These are phyloP conservation scores for Chloroclystis v-ata DNA, from an alignment of 2,888 invertebrate species.

Conservation along the genomic window DNA sequence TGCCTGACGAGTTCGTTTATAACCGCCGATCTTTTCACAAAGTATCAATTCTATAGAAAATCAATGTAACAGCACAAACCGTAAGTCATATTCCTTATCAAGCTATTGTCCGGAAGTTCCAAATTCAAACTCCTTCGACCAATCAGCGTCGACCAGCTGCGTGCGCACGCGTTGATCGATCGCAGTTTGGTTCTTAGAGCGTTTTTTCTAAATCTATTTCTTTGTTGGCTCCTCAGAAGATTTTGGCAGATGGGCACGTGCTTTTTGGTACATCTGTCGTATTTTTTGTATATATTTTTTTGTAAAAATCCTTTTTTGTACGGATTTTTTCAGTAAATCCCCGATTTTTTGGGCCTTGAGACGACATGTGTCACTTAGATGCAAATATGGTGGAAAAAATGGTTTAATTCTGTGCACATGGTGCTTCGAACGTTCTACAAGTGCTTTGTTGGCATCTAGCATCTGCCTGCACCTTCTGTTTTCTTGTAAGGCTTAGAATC, in stretches of 20 bases:
- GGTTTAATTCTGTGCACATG: conserved; percentile 68
- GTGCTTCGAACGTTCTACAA: conserved; percentile 66
- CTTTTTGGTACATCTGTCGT: conserved; percentile 73
- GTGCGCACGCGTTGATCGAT: conserved; percentile 68
- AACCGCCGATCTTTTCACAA: neutral
- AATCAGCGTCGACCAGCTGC: conserved; percentile 70
- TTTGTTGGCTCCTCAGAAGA: conserved; percentile 62
- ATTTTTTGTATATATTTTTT: conserved; percentile 56
- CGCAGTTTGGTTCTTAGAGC: conserved; percentile 34
- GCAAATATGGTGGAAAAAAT: conserved; percentile 69
- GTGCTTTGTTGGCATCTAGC: conserved; percentile 59
- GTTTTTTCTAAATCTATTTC: conserved; percentile 55
- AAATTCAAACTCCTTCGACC: conserved; percentile 63
- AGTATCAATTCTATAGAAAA: conserved; percentile 33
- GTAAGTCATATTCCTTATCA: conserved; percentile 55
- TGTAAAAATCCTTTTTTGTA: conserved; percentile 51
- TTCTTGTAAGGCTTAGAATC: conserved; percentile 2
- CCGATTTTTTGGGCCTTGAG: conserved; percentile 42
- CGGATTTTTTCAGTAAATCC: conserved; percentile 48
- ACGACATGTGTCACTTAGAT: conserved; percentile 70
- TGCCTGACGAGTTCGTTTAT: no score
- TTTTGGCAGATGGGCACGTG: conserved; percentile 78
- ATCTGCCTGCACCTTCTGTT: conserved; percentile 59
- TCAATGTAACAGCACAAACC: conserved; percentile 39
- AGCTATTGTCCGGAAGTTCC: conserved; percentile 66